Evolutionary conservation across 2,888 invertebrate species (phyloP).

Genomic region (Hydroisotoma schaefferi): DNA sequence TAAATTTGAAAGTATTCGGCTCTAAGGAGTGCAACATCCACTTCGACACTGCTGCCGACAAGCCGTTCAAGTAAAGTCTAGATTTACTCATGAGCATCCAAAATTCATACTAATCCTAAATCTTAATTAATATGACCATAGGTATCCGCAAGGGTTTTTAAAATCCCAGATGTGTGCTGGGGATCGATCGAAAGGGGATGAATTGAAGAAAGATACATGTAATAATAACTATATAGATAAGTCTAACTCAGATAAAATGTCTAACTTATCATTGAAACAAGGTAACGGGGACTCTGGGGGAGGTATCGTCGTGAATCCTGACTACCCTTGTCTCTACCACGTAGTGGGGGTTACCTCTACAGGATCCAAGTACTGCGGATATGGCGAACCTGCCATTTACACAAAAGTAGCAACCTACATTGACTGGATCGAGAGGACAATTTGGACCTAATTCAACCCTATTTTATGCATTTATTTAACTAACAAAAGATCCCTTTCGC

Average conservation of each 20-base stretch:
- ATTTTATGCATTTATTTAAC: too few species aligned
- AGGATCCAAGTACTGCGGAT: slow-evolving; percentile 38
- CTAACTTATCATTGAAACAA: not conserved
- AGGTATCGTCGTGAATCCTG: slow-evolving; percentile 21
- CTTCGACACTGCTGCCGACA: slow-evolving; percentile 11
- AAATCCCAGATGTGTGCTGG: slow-evolving; percentile 28
- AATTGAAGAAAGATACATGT: slow-evolving; percentile 21
- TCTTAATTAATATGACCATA: slow-evolving; percentile 1
- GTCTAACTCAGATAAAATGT: not conserved
- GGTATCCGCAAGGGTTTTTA: slow-evolving; percentile 21
- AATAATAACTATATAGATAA: too few species aligned
- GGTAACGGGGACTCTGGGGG: slow-evolving; percentile 28
- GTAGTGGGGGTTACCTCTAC: slow-evolving; percentile 35
- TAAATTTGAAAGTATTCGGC: slow-evolving; percentile 20
- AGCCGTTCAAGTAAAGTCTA: slow-evolving; percentile 10
- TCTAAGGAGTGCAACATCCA: slow-evolving; percentile 17
- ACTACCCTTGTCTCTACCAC: slow-evolving; percentile 34
- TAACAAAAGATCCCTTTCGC: too few species aligned
- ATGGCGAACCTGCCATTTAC: slow-evolving; percentile 41
- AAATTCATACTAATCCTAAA: not conserved
- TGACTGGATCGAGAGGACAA: slow-evolving; percentile 39
- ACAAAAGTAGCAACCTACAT: slow-evolving; percentile 39
- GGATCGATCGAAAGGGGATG: not conserved
- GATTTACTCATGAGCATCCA: not conserved
- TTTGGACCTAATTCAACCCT: slow-evolving; percentile 25